A percentile compares a stretch with the other conserved stretches of the same genome.
Conservation (phyloP, 2,113 vertebrate genomes). For the Narcine bancroftii region DNA sequence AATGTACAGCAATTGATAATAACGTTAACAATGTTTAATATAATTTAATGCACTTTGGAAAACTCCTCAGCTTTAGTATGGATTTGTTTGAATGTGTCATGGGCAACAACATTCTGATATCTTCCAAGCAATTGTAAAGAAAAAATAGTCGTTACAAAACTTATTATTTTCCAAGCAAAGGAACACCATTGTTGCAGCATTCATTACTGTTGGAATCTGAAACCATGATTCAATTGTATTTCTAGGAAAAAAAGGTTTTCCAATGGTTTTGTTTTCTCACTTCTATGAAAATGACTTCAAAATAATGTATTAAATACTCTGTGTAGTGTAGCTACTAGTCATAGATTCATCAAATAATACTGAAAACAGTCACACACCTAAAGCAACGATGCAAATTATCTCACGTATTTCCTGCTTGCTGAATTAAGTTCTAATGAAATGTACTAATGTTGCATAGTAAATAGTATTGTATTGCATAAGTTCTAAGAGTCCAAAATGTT, state of each 20-base stretch:
- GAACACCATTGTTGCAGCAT: neutral
- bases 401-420: neutral
- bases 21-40: too few relatives aligned
- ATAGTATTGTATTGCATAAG: neutral
- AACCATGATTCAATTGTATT: constrained; percentile 1
- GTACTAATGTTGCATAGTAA: neutral
- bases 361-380: neutral
- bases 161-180: neutral
- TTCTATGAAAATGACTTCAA: constrained; percentile 24
- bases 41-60: too few relatives aligned
- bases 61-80: too few relatives aligned
- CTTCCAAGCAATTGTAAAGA: too few relatives aligned
- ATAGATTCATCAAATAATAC: neutral
- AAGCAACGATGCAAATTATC: neutral
- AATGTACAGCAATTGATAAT: too few relatives aligned
- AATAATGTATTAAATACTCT: neutral
- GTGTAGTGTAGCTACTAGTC: neutral
- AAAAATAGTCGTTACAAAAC: too few relatives aligned
- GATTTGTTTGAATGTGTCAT: too few relatives aligned
- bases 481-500: neutral
- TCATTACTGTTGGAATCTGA: neutral
- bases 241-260: constrained; percentile 8
- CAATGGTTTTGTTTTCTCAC: neutral
- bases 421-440: neutral
- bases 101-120: too few relatives aligned